A percentile compares a stretch with the other conserved stretches of the same genome.
phyloP scores from a whole-genome alignment of 2,797 vertebrate species.

The Myiotriccus ornatus region DNA sequence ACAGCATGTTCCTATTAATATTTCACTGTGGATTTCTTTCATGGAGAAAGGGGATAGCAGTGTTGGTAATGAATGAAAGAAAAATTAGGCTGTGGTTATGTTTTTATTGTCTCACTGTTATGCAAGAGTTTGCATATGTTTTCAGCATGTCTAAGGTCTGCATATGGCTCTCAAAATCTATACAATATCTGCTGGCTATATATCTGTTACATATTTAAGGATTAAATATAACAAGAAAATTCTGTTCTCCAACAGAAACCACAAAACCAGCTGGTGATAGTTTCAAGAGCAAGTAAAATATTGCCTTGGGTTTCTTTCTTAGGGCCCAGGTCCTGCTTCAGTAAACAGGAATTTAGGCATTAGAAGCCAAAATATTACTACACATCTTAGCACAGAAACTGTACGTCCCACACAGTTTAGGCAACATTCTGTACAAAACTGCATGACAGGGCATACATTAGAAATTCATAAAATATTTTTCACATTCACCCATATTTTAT shows the following conservation, averaged over 20 bases:
- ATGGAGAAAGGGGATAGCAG: not conserved
- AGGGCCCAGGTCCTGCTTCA: not conserved
- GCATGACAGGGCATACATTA: not conserved
- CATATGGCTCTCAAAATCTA: not conserved
- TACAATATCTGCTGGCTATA: not conserved
- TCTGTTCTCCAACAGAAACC: not conserved
- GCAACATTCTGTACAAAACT: not conserved
- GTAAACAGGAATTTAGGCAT: not conserved
- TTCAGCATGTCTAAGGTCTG: not conserved
- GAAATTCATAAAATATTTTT: not conserved
- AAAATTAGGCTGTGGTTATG: not conserved
- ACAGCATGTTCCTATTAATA: not conserved
- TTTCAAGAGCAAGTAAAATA: not conserved
- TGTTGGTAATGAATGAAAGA: not conserved
- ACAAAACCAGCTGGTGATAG: not conserved
- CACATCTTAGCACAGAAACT: not conserved
- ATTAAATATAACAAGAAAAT: not conserved
- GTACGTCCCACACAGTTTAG: not conserved
- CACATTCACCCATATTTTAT: not conserved
- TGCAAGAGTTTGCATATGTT: not conserved
- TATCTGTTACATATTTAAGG: not conserved
- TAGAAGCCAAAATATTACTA: not conserved
- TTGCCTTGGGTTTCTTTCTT: not conserved
- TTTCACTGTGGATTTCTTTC: not conserved
- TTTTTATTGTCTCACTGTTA: not conserved